These are phyloP conservation scores for Onthophagus taurus DNA, from an alignment of 1,140 invertebrate genomes.

Conservation along the genomic window DNA sequence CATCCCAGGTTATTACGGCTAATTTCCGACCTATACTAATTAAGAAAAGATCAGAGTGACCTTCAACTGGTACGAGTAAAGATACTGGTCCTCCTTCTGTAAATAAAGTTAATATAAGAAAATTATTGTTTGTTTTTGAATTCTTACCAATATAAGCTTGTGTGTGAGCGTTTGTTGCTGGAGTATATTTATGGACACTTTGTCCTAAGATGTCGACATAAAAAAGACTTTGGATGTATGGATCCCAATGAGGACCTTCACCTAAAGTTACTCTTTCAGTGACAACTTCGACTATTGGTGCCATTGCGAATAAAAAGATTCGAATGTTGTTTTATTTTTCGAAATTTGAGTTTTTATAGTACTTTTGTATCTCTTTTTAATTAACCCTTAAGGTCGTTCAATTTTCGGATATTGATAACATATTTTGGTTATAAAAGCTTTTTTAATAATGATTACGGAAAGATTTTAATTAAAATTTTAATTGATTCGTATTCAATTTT, in stretches of 20 bases:
- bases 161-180: conserved; percentile 16
- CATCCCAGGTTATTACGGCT: conserved; percentile 56
- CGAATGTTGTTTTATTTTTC: too few relatives aligned
- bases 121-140: too few relatives aligned
- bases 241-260: conserved; percentile 63
- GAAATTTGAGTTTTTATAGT: too few relatives aligned
- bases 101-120: too few relatives aligned
- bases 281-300: conserved; percentile 16
- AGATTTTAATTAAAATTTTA: too few relatives aligned
- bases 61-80: conserved; percentile 55
- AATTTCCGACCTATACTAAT: conserved; percentile 51
- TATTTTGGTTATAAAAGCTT: too few relatives aligned
- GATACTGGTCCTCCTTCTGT: conserved; percentile 38
- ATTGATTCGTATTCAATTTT: too few relatives aligned
- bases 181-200: conserved; percentile 35
- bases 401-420: too few relatives aligned
- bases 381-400: too few relatives aligned
- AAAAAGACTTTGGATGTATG: conserved; percentile 45
- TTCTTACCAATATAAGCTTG: conserved; percentile 20
- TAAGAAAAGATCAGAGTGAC: conserved; percentile 48
- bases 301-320: conserved; percentile 12
- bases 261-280: conserved; percentile 29
- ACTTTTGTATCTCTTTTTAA: too few relatives aligned
- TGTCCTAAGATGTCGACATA: conserved; percentile 53
- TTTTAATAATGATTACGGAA: too few relatives aligned